Conservation (phyloP, 2,113 vertebrate genomes). For the Drymodes brunneopygia region DNA sequence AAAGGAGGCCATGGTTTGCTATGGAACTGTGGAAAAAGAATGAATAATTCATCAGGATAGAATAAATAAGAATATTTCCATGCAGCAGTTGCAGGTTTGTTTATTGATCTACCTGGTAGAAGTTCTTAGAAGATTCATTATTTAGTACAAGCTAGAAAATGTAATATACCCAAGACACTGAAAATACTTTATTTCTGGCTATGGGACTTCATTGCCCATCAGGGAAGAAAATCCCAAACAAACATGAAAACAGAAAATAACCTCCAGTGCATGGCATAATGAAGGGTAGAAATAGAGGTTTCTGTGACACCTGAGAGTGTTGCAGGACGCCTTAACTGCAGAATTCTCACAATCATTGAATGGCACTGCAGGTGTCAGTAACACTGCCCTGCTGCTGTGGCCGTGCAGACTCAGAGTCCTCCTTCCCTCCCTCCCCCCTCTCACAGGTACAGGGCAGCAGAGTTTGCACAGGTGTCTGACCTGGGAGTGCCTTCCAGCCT, state of each 20-base stretch:
- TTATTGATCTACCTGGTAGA: slow-evolving; percentile 21
- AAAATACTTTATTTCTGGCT: not conserved
- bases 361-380: not conserved
- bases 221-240: not conserved
- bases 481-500: not conserved
- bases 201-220: not conserved
- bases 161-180: not conserved
- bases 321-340: not conserved
- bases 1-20: not conserved
- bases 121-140: not conserved
- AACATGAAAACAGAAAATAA: not conserved
- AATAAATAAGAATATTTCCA: slow-evolving; percentile 36
- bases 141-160: not conserved
- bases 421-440: not conserved
- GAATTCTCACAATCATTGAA: not conserved
- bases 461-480: not conserved
- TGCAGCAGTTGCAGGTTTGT: not conserved
- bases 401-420: rapidly evolving
- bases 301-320: not conserved
- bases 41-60: slow-evolving; percentile 42
- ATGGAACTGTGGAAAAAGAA: slow-evolving; percentile 7
- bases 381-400: not conserved
- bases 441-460: not conserved
- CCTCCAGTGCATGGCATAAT: not conserved
- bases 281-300: not conserved